A percentile compares a stretch with the other conserved stretches of the same genome.
Conservation (phyloP, 2,797 vertebrate genomes). For the Crocidura indochinensis region DNA sequence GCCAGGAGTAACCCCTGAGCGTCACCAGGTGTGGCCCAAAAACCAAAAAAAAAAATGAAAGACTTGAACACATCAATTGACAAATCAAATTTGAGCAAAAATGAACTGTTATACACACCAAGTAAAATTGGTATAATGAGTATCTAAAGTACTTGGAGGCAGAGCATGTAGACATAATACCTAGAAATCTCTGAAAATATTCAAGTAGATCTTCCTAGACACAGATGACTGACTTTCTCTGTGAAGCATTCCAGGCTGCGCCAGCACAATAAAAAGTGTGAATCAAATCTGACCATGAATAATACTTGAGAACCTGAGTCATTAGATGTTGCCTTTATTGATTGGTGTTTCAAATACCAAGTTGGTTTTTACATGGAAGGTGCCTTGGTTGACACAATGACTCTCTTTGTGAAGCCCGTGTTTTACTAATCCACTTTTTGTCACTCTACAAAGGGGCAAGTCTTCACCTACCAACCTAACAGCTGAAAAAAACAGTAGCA, state of each 20-base stretch:
- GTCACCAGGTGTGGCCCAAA: no score
- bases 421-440: constrained; percentile 73
- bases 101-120: constrained; percentile 51
- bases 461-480: constrained; percentile 75
- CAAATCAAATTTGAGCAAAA: constrained; percentile 21
- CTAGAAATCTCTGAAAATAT: constrained; percentile 54
- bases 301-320: constrained; percentile 54
- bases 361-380: constrained; percentile 57
- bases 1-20: no score
- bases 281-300: constrained; percentile 63
- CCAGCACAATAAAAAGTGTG: constrained; percentile 16
- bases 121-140: constrained; percentile 60
- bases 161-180: constrained; percentile 22
- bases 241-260: constrained; percentile 46
- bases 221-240: constrained; percentile 63
- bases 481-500: constrained; percentile 72
- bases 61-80: not conserved
- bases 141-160: not conserved
- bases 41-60: no score
- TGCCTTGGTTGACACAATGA: constrained; percentile 17
- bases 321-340: constrained; percentile 57
- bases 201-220: constrained; percentile 36
- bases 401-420: constrained; percentile 70
- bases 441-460: constrained; percentile 73
- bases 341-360: constrained; percentile 80